phyloP scores from a whole-genome alignment of 2,797 vertebrate genomes.

The Chaenodraco wilsoni region DNA sequence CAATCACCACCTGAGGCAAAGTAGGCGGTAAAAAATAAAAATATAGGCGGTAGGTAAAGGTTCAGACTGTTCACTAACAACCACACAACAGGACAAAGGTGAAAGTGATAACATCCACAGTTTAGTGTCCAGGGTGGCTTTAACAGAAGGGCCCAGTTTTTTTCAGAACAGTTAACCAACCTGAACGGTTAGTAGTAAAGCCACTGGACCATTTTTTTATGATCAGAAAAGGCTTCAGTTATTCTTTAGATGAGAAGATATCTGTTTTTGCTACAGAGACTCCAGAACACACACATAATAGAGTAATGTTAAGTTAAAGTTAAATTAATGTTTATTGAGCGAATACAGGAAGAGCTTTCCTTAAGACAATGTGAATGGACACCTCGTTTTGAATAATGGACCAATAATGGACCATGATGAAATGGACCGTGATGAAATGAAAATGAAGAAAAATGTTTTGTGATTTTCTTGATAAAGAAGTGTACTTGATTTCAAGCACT shows the following conservation, averaged over 20 bases:
- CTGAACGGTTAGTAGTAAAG: neutral
- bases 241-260: neutral
- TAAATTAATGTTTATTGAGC: neutral
- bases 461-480: too few relatives aligned
- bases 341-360: neutral
- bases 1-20: neutral
- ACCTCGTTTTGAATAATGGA: neutral
- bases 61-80: neutral
- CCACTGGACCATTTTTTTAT: neutral
- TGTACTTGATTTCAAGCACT: neutral
- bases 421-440: too few relatives aligned
- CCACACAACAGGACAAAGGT: neutral
- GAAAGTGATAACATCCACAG: neutral
- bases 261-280: neutral
- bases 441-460: too few relatives aligned
- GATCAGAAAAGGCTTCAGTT: neutral
- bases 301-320: neutral
- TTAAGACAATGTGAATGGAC: neutral
- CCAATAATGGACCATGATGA: too few relatives aligned
- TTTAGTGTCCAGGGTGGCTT: neutral
- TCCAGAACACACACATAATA: neutral
- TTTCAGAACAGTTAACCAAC: too few relatives aligned
- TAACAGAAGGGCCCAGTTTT: too few relatives aligned
- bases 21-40: neutral
- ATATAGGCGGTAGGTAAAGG: neutral